phyloP scores from a whole-genome alignment of 2,113 vertebrate genomes.

The Xenopus borealis region DNA sequence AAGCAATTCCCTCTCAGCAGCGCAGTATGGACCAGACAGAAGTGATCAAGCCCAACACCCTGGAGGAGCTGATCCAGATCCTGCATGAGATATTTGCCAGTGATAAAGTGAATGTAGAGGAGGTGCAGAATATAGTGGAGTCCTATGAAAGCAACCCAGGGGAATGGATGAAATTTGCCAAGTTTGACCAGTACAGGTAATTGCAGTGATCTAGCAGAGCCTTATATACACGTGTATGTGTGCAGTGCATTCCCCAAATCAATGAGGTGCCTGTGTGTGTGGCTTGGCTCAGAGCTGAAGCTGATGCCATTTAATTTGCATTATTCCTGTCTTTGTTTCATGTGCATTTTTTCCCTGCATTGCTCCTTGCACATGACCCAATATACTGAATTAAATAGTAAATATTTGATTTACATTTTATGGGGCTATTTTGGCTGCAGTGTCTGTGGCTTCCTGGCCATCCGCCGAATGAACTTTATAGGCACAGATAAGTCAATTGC shows the following conservation, averaged over 20 bases:
- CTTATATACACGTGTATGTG: no score
- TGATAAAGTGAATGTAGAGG: constrained; percentile 78
- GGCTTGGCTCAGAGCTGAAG: not conserved
- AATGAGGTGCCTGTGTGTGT: no score
- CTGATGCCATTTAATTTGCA: not conserved
- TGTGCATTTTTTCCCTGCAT: no score
- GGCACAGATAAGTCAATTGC: no score
- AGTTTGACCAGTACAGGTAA: constrained; percentile 90
- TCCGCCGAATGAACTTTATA: no score
- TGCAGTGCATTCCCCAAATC: no score
- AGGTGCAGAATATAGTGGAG: constrained; percentile 86
- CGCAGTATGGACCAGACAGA: constrained; percentile 73
- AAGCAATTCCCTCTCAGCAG: not conserved
- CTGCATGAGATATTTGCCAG: constrained; percentile 78
- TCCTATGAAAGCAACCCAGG: constrained; percentile 82
- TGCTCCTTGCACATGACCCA: no score
- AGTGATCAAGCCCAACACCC: constrained; percentile 68
- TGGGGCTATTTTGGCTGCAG: no score
- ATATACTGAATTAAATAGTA: no score
- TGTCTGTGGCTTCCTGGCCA: no score
- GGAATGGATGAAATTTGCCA: constrained; percentile 82
- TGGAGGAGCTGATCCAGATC: constrained; percentile 76
- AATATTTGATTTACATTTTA: no score
- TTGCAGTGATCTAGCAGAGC: not conserved
- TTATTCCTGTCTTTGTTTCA: no score